phyloP scores from a whole-genome alignment of 2,113 vertebrate genomes.

The Nibea coibor region DNA sequence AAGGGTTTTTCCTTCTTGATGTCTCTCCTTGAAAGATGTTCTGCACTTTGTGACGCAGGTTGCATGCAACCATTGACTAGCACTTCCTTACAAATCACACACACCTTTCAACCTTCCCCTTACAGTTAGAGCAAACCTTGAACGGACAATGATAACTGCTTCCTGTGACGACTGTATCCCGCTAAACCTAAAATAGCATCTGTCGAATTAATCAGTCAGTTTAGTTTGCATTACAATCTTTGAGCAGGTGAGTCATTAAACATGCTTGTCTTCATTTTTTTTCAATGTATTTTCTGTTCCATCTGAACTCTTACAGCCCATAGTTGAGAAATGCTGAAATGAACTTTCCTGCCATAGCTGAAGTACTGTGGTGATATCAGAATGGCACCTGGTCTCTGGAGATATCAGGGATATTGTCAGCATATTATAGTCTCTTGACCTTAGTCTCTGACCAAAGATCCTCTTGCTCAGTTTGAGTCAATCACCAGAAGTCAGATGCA shows the following conservation, averaged over 20 bases:
- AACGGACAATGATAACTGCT: too few species aligned
- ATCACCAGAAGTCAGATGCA: background rate
- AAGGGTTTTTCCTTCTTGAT: too few species aligned
- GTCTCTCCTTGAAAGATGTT: too few species aligned
- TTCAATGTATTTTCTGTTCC: background rate
- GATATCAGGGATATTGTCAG: background rate
- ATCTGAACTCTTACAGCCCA: background rate
- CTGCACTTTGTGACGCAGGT: background rate
- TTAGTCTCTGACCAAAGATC: slow-evolving; percentile 9
- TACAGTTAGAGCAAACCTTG: too few species aligned
- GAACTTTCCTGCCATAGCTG: background rate
- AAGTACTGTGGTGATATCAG: background rate
- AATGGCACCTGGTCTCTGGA: slow-evolving; percentile 1
- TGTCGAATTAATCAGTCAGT: background rate
- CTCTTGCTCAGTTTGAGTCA: slow-evolving; percentile 14
- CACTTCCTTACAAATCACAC: background rate
- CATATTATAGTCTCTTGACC: slow-evolving; percentile 1
- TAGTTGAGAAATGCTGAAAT: background rate
- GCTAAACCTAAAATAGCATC: background rate
- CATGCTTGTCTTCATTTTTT: slow-evolving; percentile 2
- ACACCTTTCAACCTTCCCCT: background rate
- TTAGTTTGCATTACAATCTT: background rate
- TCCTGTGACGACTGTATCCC: background rate
- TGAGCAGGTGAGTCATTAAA: background rate
- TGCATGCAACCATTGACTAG: background rate